Conservation (phyloP, 2,797 vertebrate species). For the Tenualosa ilisha region DNA sequence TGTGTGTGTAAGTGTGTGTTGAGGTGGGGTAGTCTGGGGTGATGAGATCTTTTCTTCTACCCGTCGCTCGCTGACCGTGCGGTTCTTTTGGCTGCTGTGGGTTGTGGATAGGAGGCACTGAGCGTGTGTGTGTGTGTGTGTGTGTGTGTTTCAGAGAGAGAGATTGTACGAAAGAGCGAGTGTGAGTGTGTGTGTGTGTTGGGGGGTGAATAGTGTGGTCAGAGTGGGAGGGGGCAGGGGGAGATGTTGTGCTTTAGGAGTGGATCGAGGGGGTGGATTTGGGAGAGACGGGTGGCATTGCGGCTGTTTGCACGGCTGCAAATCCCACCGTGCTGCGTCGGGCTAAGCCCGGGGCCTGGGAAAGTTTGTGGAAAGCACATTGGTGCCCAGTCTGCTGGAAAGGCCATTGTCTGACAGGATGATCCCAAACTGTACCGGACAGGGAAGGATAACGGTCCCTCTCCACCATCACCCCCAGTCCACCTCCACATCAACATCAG, state of each 20-base stretch:
- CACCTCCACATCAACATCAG: background rate
- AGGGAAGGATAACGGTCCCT: slow-evolving; percentile 40
- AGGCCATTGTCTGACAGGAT: slow-evolving; percentile 72
- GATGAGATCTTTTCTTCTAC: slow-evolving; percentile 44
- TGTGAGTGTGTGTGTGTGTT: too few species aligned
- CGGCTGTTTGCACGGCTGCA: slow-evolving; percentile 69
- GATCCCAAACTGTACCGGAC: slow-evolving; percentile 65
- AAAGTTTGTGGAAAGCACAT: slow-evolving; percentile 77
- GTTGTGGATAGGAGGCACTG: slow-evolving; percentile 20
- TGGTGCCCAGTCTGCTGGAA: slow-evolving; percentile 76
- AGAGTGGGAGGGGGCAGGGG: background rate
- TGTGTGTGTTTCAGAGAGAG: too few species aligned
- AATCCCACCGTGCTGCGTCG: slow-evolving; percentile 67
- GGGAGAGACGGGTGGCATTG: slow-evolving; percentile 35
- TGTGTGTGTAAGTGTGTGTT: slow-evolving; percentile 33
- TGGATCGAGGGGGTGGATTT: slow-evolving; percentile 31
- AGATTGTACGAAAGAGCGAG: too few species aligned
- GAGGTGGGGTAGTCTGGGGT: slow-evolving; percentile 35
- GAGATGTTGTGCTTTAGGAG: background rate
- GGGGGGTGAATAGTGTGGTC: background rate
- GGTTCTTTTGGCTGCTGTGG: slow-evolving; percentile 45
- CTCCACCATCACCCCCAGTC: background rate
- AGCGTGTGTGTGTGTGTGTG: slow-evolving; percentile 9
- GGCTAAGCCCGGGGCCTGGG: slow-evolving; percentile 77
- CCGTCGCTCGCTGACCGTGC: slow-evolving; percentile 51